Conservation (phyloP, 2,888 invertebrate genomes). For the Invenusta paracnida region DNA sequence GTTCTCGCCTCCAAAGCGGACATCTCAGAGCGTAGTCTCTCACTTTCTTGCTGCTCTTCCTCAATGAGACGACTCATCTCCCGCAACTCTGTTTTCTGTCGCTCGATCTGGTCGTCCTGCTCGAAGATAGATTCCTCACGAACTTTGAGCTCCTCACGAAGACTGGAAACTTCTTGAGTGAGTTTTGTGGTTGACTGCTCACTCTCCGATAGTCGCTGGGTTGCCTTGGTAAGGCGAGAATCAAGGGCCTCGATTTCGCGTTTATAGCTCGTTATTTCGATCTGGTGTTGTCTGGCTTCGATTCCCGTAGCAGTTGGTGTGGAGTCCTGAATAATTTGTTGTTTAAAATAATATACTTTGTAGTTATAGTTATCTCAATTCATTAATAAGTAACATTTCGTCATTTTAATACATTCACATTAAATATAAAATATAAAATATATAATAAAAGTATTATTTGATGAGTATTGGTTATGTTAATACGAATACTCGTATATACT, state of each 20-base stretch:
- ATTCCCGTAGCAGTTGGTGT: not conserved
- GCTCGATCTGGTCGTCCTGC: slow-evolving; percentile 47
- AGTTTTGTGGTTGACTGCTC: slow-evolving; percentile 35
- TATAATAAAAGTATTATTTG: too few species aligned
- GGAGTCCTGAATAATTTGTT: too few species aligned
- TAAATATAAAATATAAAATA: too few species aligned
- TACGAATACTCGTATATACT: too few species aligned
- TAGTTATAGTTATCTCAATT: too few species aligned
- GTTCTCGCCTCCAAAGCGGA: not conserved
- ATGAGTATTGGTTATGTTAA: too few species aligned
- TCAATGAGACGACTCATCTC: slow-evolving; percentile 31
- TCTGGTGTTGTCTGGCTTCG: not conserved
- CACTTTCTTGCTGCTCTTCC: slow-evolving; percentile 17
- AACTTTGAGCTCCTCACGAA: slow-evolving; percentile 52
- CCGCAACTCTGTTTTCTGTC: slow-evolving; percentile 48
- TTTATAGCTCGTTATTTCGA: slow-evolving; percentile 33
- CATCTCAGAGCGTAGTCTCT: slow-evolving; percentile 34
- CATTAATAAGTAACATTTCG: too few species aligned
- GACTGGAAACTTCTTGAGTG: slow-evolving; percentile 46
- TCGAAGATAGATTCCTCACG: slow-evolving; percentile 48
- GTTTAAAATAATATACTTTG: too few species aligned
- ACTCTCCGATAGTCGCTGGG: not conserved
- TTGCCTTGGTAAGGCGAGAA: not conserved
- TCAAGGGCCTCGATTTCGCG: not conserved
- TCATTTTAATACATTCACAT: too few species aligned